Evolutionary conservation across 1,140 invertebrate genomes (phyloP), one percentile per base, ranked within the genome.

Genomic region (Formica selysi): DNA sequence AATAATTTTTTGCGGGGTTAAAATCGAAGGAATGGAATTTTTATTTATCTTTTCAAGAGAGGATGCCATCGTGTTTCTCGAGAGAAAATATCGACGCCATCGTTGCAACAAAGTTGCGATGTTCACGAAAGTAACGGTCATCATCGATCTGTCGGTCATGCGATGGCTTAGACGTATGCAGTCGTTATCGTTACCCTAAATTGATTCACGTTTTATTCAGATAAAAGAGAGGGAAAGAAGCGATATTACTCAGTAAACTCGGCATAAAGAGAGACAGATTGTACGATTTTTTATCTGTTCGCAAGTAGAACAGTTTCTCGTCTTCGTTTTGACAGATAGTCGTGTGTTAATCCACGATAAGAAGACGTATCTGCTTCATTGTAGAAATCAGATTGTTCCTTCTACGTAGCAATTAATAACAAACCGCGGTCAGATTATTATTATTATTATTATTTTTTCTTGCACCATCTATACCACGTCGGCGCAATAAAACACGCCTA

Each of bases 121-220:
- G 79, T 79, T 91, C 85, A 80, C 80, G 64, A 87, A 90, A 90
- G 85, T 74, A 62, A 38, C 48, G 51, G 57, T 44, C 74, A 76
- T 86, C 90, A 91, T 91, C 83, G 87, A 89, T 89, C 57, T 59
- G 38, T 11, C 13, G 2, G 29, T 11, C 13, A 1, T 1, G 13
- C 44, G 62, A 3, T 81, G 54, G 36, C 73, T 48, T 48, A 57
- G 61, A 83, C 59, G 26, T 89, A 86, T 70, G 73, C 73, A 68
- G 29, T 88, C 65, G 88, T 89, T 90, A 90, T 86, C 88, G 78
- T 76, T 73, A 84, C 83, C 76, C 79, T 86, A 86, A 64, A 87
- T 54, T 78, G 44, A 84, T 73, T 78, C 71, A 68, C 78, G 32
- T 64, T 90, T 90, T 87, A 89, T 90, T 85, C 85, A 61, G 87